These are phyloP conservation scores for Dysmachus trigonus DNA, from an alignment of 2,888 invertebrate species.

Conservation along the genomic window DNA sequence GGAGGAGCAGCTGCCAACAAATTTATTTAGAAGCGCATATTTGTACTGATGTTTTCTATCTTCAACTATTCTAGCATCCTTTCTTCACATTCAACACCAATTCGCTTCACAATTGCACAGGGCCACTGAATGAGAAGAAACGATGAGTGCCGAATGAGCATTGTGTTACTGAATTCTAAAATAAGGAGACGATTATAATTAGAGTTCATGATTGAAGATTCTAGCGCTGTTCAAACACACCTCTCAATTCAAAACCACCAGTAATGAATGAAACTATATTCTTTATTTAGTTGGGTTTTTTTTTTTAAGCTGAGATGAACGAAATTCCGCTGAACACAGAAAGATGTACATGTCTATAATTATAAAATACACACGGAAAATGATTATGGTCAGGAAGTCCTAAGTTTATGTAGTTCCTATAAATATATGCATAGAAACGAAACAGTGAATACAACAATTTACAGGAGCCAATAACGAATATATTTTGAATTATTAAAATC, in stretches of 20 bases:
- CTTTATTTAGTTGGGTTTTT: background rate
- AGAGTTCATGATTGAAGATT: conserved; percentile 1
- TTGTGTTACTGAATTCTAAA: conserved; percentile 6
- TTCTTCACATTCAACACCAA: background rate
- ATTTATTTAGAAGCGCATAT: conserved; percentile 41
- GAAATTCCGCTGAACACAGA: background rate
- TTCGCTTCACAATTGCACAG: background rate
- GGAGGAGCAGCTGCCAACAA: conserved; percentile 43
- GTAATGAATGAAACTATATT: conserved; percentile 28
- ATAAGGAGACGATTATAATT: conserved; percentile 40
- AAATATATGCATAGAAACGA: too few relatives aligned
- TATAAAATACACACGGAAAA: background rate
- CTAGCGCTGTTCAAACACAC: background rate
- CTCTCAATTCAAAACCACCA: background rate
- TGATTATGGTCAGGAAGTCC: too few relatives aligned
- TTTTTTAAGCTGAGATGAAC: background rate
- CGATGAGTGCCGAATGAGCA: background rate
- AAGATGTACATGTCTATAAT: background rate
- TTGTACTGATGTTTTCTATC: background rate
- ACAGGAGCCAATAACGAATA: too few relatives aligned
- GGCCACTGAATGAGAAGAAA: background rate
- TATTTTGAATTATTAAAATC: too few relatives aligned
- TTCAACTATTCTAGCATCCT: conserved; percentile 2
- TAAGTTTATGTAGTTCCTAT: too few relatives aligned
- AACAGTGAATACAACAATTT: too few relatives aligned